phyloP scores from a whole-genome alignment of 1,140 invertebrate genomes.

The Anastatus disparis region DNA sequence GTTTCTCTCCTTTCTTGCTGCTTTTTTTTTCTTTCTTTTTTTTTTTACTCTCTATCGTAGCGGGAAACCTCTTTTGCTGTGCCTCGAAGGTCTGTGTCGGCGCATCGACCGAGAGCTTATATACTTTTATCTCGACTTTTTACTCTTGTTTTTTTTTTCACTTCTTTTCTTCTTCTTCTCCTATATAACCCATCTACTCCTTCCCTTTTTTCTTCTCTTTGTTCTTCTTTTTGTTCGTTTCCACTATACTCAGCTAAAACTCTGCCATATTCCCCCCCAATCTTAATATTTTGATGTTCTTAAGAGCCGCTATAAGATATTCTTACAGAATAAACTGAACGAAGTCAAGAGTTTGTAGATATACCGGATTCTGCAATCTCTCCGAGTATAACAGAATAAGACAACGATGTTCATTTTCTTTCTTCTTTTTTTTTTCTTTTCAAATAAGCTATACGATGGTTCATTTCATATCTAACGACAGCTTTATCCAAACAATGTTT shows the following conservation, averaged over 20 bases:
- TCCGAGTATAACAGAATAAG: background rate
- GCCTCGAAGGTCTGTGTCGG: background rate
- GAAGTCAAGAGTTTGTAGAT: background rate
- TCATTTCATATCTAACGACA: slow-evolving; percentile 18
- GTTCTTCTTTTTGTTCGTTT: background rate
- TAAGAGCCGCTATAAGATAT: slow-evolving; percentile 43
- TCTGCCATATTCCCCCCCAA: slow-evolving; percentile 26
- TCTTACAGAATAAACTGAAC: slow-evolving; percentile 29
- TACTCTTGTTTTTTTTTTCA: slow-evolving; percentile 25
- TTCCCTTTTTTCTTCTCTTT: slow-evolving; percentile 18
- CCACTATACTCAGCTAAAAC: background rate
- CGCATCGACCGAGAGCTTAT: slow-evolving; percentile 35
- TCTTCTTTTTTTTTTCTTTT: slow-evolving; percentile 15
- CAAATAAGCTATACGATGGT: background rate
- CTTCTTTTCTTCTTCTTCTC: background rate
- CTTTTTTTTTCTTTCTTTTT: too few species aligned
- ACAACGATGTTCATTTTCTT: background rate
- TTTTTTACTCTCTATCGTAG: background rate
- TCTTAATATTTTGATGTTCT: slow-evolving; percentile 45
- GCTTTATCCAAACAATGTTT: slow-evolving; percentile 36
- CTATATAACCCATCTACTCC: background rate
- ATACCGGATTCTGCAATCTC: slow-evolving; percentile 17
- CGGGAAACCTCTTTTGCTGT: background rate
- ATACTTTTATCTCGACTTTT: slow-evolving; percentile 41
- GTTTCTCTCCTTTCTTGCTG: slow-evolving; percentile 14